A percentile compares a stretch with the other conserved stretches of the same genome.
Evolutionary conservation across 2,797 vertebrate species (phyloP).

Genomic region (Erithacus rubecula): DNA sequence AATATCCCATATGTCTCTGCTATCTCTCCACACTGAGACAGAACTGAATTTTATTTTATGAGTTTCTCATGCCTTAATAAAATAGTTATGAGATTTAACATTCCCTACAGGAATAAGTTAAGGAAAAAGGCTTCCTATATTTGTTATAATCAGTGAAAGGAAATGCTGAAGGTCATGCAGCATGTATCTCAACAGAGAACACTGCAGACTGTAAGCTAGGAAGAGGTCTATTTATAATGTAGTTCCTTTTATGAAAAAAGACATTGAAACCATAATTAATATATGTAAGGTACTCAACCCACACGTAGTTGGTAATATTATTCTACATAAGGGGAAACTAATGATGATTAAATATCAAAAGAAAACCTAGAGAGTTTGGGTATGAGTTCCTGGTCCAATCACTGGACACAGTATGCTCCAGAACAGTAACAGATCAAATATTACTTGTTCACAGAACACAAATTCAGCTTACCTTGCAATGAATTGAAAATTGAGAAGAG

Average conservation of each 20-base stretch:
- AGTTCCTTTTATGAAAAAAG: neutral
- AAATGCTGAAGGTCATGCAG: neutral
- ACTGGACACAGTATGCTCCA: neutral
- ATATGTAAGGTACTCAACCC: neutral
- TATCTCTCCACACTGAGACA: neutral
- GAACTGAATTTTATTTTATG: neutral
- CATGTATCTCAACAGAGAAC: neutral
- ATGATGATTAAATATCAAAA: neutral
- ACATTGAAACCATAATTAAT: neutral
- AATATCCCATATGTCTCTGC: neutral
- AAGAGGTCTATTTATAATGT: neutral
- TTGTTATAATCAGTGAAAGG: conserved; percentile 16
- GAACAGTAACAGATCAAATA: neutral
- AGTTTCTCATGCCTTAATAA: neutral
- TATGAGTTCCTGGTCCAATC: neutral
- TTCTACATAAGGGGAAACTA: neutral
- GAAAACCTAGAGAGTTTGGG: neutral
- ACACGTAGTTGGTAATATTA: neutral
- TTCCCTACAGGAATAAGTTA: neutral
- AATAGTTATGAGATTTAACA: neutral
- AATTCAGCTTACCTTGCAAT: conserved; percentile 84
- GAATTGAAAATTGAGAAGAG: conserved; percentile 98
- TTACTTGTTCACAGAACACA: neutral
- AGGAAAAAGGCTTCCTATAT: neutral
- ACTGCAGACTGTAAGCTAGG: neutral